Percentiles rank a stretch among this genome's conserved stretches.
Conservation (phyloP, 1,140 invertebrate genomes). For the Philotrypesis tridentata region DNA sequence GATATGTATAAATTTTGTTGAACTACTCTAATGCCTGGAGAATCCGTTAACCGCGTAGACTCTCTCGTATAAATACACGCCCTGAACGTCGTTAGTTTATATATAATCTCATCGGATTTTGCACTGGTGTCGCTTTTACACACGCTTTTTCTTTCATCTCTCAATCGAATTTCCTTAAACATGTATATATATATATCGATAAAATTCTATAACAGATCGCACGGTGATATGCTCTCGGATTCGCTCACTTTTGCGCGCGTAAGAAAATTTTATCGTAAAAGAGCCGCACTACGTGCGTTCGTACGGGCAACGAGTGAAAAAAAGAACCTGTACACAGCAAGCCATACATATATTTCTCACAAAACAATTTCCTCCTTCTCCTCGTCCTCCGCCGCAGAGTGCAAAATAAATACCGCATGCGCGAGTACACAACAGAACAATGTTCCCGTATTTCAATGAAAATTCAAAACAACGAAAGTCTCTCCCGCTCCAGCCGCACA, state of each 20-base stretch:
- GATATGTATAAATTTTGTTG: constrained; percentile 48
- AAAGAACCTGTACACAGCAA: not conserved
- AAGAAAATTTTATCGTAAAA: not conserved
- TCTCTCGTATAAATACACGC: constrained; percentile 30
- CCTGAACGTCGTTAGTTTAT: constrained; percentile 4
- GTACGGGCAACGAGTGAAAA: not conserved
- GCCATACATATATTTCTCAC: too few species aligned
- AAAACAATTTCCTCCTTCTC: too few species aligned
- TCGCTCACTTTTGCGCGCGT: not conserved
- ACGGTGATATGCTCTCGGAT: constrained; percentile 19
- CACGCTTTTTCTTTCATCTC: constrained; percentile 1
- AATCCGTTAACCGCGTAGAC: not conserved
- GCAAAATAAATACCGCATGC: too few species aligned
- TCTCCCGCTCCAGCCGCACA: too few species aligned
- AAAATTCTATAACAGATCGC: constrained; percentile 4
- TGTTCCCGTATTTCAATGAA: too few species aligned
- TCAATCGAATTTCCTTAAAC: too few species aligned
- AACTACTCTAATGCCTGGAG: constrained; percentile 19
- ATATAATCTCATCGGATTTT: constrained; percentile 23
- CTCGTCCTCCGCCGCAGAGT: too few species aligned
- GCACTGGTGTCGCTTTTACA: constrained; percentile 34
- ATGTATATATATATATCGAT: constrained; percentile 10
- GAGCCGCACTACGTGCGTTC: not conserved
- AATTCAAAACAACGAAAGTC: not conserved
- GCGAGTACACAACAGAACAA: too few species aligned